Conservation (phyloP, 2,113 vertebrate species). For the Pica pica region DNA sequence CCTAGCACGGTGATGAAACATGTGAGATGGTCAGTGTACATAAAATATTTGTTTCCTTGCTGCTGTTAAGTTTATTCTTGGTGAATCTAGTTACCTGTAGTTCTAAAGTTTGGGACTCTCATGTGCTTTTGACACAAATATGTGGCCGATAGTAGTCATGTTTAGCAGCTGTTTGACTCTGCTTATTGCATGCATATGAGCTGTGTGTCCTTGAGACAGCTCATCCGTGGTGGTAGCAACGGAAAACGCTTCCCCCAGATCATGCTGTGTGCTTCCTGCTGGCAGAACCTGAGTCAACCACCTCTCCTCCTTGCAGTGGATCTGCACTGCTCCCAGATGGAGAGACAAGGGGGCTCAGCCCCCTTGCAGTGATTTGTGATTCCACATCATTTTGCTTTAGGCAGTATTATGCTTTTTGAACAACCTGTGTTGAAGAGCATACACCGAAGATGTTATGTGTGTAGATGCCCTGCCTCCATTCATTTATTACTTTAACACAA, state of each 20-base stretch:
- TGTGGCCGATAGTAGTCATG: neutral
- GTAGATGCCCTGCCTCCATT: neutral
- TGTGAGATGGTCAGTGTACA: neutral
- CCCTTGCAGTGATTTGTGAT: neutral
- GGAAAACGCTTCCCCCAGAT: neutral
- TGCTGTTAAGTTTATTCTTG: neutral
- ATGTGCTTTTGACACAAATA: neutral
- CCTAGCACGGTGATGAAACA: neutral
- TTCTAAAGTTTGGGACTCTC: neutral
- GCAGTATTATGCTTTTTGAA: neutral
- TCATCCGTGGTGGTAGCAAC: neutral
- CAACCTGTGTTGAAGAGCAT: neutral
- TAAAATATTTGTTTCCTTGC: neutral
- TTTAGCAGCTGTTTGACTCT: neutral
- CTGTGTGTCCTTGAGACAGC: neutral
- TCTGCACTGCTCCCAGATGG: neutral
- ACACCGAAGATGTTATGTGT: rapidly evolving
- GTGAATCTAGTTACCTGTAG: neutral
- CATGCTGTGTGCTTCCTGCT: neutral
- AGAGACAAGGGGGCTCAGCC: neutral
- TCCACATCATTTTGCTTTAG: neutral
- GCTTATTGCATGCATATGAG: neutral
- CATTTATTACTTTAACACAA: neutral
- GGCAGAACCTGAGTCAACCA: neutral
- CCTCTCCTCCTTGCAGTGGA: neutral